Percentiles rank a stretch among this genome's conserved stretches.
These are phyloP conservation scores for Cryptoblepharus egeriae DNA, from an alignment of 2,797 vertebrate genomes.

Conservation along the genomic window DNA sequence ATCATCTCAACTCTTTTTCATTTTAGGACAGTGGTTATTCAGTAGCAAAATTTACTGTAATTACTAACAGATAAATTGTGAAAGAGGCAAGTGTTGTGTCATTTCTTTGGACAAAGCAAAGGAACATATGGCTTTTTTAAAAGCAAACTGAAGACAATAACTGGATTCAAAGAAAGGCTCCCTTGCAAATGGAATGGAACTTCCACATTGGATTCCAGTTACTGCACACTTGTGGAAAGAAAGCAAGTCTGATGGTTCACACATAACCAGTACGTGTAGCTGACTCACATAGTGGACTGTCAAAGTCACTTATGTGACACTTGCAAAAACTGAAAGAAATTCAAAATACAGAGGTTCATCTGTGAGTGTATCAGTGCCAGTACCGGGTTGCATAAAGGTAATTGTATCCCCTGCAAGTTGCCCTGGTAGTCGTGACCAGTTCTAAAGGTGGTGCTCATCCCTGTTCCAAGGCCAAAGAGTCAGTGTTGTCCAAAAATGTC, in stretches of 20 bases:
- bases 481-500: too few relatives aligned
- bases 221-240: not conserved
- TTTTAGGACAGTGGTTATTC: constrained; percentile 49
- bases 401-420: too few relatives aligned
- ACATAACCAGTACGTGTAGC: not conserved
- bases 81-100: not conserved
- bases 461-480: too few relatives aligned
- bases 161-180: not conserved
- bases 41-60: constrained; percentile 36
- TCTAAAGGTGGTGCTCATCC: too few relatives aligned
- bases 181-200: not conserved
- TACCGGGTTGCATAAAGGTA: not conserved
- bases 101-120: constrained; percentile 17
- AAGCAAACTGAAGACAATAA: not conserved
- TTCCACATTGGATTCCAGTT: not conserved
- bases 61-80: constrained; percentile 30
- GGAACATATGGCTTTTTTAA: not conserved
- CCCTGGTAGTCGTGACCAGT: too few relatives aligned
- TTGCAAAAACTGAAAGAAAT: not conserved
- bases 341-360: not conserved
- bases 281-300: not conserved
- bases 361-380: not conserved
- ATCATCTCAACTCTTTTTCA: constrained; percentile 36
- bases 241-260: not conserved
- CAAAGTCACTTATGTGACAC: too few relatives aligned